Base-by-base conservation (phyloP, 2,888 invertebrate genomes). In the Blastobasis adustella region DNA sequence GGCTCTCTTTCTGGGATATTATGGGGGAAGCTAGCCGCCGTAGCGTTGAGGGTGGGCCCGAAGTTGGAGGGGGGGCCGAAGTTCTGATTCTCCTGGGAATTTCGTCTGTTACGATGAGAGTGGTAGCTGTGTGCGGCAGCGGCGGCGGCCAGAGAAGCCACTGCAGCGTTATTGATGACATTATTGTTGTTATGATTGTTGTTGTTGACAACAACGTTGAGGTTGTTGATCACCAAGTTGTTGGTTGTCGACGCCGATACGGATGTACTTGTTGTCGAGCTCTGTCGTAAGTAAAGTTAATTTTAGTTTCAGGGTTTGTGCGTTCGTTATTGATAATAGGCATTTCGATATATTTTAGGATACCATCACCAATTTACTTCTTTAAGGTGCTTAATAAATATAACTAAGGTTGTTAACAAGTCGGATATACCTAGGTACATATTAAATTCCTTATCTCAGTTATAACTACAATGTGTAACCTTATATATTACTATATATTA, bases 181-280 rank as follows among this genome's bases (percentile, higher is more conserved):
- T 89, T 88, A 69, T 89, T 84, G 78, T 90, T 84, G 75, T 87
- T 82, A 67, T 89, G 83, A 65, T 89, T 85, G 75, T 89, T 84
- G 82, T 89, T 89, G 71, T 87, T 89, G 49, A 85, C 90, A 58
- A 88, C 89, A 68, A 87, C 89, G 66, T 84, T 89, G 50, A 86
- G 66, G 58, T 83, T 89, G 80, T 86, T 89, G 80, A 86, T 88
- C 63, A 87, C 84, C 58, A 89, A 76, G 73, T 81, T 89, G 82
- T 89, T 89, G 54, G 89, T 89, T 49, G 89, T 85, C 54, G 89
- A 89, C 57, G 89, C 89, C 50, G 89, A 85, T 47, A 79, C 82
- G 10, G 88, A 85, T 8, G 88, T 81, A 62, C 83, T 83, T 59
- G 89, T 79, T 56, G 86, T 76, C 23, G 23, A 23, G 65, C 76